A percentile compares a stretch with the other conserved stretches of the same genome.
phyloP scores from a whole-genome alignment of 2,113 vertebrate genomes.

The Prunella himalayana region DNA sequence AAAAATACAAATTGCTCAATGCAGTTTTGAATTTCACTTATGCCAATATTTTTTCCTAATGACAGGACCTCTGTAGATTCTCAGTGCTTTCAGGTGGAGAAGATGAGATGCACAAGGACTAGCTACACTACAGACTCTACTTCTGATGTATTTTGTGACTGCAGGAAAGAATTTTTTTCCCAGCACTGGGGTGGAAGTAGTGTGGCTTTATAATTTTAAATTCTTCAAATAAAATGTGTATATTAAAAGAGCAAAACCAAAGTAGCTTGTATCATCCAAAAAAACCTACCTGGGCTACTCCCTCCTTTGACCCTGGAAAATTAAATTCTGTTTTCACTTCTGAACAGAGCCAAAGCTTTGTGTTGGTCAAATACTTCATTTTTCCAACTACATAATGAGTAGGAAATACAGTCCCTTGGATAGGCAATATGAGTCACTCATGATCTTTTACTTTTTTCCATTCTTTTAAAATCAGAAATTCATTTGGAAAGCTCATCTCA shows the following conservation, averaged over 20 bases:
- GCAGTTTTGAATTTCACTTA: neutral
- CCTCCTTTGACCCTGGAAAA: neutral
- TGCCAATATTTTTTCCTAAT: neutral
- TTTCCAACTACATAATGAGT: neutral
- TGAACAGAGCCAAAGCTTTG: neutral
- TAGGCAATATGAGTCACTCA: neutral
- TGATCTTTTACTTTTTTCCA: neutral
- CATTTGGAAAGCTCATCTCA: accelerated
- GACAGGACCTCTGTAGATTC: neutral
- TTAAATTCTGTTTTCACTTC: neutral
- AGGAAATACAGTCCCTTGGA: neutral
- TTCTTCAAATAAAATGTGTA: neutral
- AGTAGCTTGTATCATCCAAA: neutral
- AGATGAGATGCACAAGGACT: neutral
- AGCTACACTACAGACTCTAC: neutral
- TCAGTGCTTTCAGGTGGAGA: neutral
- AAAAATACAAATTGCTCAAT: neutral
- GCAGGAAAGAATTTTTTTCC: neutral
- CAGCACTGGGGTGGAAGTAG: neutral
- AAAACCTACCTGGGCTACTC: neutral
- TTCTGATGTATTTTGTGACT: neutral
- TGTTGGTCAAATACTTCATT: neutral
- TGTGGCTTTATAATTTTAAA: neutral
- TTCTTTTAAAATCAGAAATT: neutral
- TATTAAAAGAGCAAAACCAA: neutral